Evolutionary conservation across 2,888 invertebrate genomes (phyloP), one percentile per base, ranked within the genome.

Genomic region (Lasiommata megera): DNA sequence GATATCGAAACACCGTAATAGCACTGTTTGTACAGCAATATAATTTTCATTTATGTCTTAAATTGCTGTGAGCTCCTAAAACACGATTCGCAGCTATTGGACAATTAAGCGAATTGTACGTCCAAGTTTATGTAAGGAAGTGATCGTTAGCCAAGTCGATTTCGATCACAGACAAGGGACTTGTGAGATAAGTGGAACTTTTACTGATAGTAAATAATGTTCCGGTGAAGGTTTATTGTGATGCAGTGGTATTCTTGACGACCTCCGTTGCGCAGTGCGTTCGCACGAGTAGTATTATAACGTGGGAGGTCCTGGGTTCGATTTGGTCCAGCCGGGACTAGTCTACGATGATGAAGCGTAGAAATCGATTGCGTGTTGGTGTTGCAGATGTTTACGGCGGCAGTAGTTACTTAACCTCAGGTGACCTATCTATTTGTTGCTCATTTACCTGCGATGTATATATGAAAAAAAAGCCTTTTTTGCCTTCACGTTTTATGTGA

Each of bases 131-230:
- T 47, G 38, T 36, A 38, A 56, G 59, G 59, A 56, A 59, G 53
- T 62, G 56, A 37, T 47, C 60, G 54, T 54, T 44, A 51, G 54
- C 41, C 54, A 59, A 43, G 47, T 41, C 43, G 53, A 62, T 62
- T 34, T 43, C 31, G 47, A 55, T 55, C 18, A 52, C 14, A 29
- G 16, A 41, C 41, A 47, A 37, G 38, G 52, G 37, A 40, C 52
- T 55, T 43, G 36, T 48, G 52, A 44, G 53, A 56, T 43, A 23
- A 36, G 41, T 47, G 56, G 47, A 37, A 17, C 36, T 52, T 56
- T 56, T 53, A 52, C 36, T 28, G 54, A 50, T 54, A 54, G 47
- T 53, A 41, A 41, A 55, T 23, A 36, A 18, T 34, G 28, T 12
- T 17, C 14, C 31, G 23, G 8, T 17, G 23, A 17, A 56, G 23